Conservation (phyloP, 2,797 vertebrate genomes). For the Mastacembelus armatus region DNA sequence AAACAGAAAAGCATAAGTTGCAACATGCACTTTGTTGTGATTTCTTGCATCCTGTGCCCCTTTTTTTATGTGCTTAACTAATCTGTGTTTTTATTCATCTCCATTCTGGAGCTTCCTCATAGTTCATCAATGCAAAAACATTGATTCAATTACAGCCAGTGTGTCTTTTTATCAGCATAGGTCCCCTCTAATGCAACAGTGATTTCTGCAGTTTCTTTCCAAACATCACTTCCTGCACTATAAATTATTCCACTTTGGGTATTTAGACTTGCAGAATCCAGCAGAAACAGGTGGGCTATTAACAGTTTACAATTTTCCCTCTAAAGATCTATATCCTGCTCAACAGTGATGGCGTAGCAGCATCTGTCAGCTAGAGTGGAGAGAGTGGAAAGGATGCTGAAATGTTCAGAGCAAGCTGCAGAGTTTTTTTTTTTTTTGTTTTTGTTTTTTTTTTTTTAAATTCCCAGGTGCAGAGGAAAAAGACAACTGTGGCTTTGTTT, state of each 20-base stretch:
- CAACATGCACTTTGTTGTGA: conserved; percentile 27
- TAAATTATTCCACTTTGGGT: conserved; percentile 1
- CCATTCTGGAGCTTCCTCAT: neutral
- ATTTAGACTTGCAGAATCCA: conserved; percentile 11
- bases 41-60: conserved; percentile 10
- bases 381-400: conserved; percentile 19
- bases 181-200: conserved; percentile 21
- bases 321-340: conserved; percentile 4
- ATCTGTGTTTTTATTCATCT: conserved; percentile 21
- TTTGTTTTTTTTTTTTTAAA: too few relatives aligned
- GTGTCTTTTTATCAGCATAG: conserved; percentile 20
- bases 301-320: conserved; percentile 9
- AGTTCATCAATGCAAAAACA: conserved; percentile 55
- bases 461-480: conserved; percentile 2
- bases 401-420: conserved; percentile 36
- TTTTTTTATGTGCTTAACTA: conserved; percentile 17
- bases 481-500: conserved; percentile 48
- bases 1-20: conserved; percentile 16
- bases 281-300: conserved; percentile 29
- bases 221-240: conserved; percentile 2
- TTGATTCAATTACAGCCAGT: conserved; percentile 34
- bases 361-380: conserved; percentile 31
- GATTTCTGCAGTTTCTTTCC: too few relatives aligned
- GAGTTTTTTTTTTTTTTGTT: conserved; percentile 32
- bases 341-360: neutral